Percentiles rank a stretch among this genome's conserved stretches.
Evolutionary conservation across 2,113 vertebrate species (phyloP).

Genomic region (Oostethus manadensis): DNA sequence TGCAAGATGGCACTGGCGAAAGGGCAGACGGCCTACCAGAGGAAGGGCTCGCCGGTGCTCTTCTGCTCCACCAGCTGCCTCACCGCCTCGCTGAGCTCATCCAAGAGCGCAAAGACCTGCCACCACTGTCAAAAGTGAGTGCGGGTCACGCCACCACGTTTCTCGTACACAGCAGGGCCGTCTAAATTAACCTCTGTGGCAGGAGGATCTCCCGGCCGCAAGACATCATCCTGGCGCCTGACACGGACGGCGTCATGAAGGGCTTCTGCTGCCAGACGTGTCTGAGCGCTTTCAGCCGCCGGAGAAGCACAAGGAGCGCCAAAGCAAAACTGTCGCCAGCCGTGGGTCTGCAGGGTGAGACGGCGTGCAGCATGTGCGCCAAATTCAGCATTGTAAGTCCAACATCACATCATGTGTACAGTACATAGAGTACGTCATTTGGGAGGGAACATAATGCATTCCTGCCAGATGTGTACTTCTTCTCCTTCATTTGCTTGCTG

Average conservation of each 20-base stretch:
- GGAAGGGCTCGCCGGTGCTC: conserved; percentile 88
- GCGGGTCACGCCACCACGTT: not conserved
- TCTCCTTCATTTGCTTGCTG: too few relatives aligned
- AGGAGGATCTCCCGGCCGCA: conserved; percentile 87
- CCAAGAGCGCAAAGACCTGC: conserved; percentile 75
- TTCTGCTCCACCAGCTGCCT: conserved; percentile 86
- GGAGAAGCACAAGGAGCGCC: conserved; percentile 72
- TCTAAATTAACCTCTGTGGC: not conserved
- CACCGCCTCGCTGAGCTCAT: conserved; percentile 58
- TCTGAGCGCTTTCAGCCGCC: conserved; percentile 80
- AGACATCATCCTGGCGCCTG: conserved; percentile 86
- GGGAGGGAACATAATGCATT: too few relatives aligned
- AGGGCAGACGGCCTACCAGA: conserved; percentile 96
- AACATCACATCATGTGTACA: not conserved
- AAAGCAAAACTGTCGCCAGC: conserved; percentile 64
- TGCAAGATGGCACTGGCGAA: conserved; percentile 91
- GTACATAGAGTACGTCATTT: too few relatives aligned
- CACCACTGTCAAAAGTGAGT: conserved; percentile 89
- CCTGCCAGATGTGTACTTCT: too few relatives aligned
- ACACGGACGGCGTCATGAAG: conserved; percentile 77
- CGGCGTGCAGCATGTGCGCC: conserved; percentile 90
- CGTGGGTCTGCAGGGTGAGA: conserved; percentile 37
- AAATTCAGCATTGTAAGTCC: conserved; percentile 80
- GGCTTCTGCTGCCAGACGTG: conserved; percentile 93
- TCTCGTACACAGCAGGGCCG: not conserved